phyloP scores from a whole-genome alignment of 2,888 invertebrate species.

The Oligia latruncula region DNA sequence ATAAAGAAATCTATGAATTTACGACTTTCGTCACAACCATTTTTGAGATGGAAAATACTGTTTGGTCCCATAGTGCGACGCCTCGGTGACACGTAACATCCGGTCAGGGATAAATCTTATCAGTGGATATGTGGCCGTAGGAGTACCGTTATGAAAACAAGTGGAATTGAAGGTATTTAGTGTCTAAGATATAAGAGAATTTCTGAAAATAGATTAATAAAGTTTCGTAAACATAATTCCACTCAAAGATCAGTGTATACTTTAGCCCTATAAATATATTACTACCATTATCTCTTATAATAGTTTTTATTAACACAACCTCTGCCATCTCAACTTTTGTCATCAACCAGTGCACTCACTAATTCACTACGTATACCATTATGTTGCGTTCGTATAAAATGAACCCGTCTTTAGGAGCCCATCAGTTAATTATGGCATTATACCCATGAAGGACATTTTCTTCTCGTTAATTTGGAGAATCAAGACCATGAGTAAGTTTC shows the following conservation, averaged over 20 bases:
- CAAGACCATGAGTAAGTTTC: neutral
- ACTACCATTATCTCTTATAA: neutral
- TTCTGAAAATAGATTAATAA: neutral
- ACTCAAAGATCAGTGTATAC: neutral
- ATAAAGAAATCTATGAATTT: too few species aligned
- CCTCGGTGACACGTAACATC: slow-evolving; percentile 51
- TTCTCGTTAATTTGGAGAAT: neutral
- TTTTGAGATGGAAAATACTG: too few species aligned
- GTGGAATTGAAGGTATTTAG: neutral
- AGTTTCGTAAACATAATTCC: too few species aligned
- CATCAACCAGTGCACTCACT: neutral
- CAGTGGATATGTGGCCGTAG: slow-evolving; percentile 6
- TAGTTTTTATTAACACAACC: neutral
- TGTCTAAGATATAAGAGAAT: neutral
- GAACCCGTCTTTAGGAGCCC: neutral
- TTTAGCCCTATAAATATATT: too few species aligned
- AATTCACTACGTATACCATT: neutral
- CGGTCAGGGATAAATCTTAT: slow-evolving; percentile 53
- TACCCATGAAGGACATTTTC: too few species aligned
- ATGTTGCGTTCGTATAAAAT: neutral
- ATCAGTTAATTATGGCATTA: neutral
- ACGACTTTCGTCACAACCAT: too few species aligned
- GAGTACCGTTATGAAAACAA: slow-evolving; percentile 27
- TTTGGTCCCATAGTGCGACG: too few species aligned
- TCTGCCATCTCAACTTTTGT: neutral